phyloP scores from a whole-genome alignment of 2,888 invertebrate genomes.

The Lepetodrilus schrolli region DNA sequence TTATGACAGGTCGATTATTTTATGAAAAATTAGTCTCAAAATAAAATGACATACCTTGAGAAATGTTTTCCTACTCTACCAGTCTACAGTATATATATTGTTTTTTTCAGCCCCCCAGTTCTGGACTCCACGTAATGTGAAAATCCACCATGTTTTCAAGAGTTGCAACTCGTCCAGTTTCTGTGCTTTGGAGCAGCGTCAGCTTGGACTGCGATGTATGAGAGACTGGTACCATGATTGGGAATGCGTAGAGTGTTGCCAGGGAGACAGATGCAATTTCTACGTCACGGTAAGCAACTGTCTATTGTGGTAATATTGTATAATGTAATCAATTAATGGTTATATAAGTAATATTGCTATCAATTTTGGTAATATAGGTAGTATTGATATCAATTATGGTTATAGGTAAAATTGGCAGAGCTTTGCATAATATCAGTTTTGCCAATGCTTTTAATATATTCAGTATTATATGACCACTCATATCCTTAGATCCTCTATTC shows the following conservation, averaged over 20 bases:
- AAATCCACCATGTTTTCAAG: slow-evolving; percentile 94
- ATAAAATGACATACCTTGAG: too few relatives aligned
- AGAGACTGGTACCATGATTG: slow-evolving; percentile 89
- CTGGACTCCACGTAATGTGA: slow-evolving; percentile 93
- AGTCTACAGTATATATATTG: too few relatives aligned
- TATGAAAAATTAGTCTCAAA: too few relatives aligned
- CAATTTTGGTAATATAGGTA: not conserved
- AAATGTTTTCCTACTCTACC: too few relatives aligned
- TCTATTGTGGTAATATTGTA: not conserved
- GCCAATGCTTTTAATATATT: too few relatives aligned
- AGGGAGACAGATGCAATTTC: slow-evolving; percentile 95
- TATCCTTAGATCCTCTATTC: too few relatives aligned
- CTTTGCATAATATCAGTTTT: too few relatives aligned
- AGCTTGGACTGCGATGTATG: slow-evolving; percentile 64
- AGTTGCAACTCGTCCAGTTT: slow-evolving; percentile 87
- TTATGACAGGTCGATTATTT: too few relatives aligned
- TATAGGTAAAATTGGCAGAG: too few relatives aligned
- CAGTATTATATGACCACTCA: too few relatives aligned
- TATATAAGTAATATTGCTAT: not conserved
- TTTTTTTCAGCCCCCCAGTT: slow-evolving; percentile 85
- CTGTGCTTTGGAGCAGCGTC: slow-evolving; percentile 84
- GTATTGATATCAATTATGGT: not conserved
- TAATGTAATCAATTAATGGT: not conserved
- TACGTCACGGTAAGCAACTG: slow-evolving; percentile 90
- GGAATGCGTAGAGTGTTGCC: slow-evolving; percentile 96